Percentiles rank a stretch among this genome's conserved stretches.
phyloP scores from a whole-genome alignment of 2,113 vertebrate species.

The Trogon melanurus region DNA sequence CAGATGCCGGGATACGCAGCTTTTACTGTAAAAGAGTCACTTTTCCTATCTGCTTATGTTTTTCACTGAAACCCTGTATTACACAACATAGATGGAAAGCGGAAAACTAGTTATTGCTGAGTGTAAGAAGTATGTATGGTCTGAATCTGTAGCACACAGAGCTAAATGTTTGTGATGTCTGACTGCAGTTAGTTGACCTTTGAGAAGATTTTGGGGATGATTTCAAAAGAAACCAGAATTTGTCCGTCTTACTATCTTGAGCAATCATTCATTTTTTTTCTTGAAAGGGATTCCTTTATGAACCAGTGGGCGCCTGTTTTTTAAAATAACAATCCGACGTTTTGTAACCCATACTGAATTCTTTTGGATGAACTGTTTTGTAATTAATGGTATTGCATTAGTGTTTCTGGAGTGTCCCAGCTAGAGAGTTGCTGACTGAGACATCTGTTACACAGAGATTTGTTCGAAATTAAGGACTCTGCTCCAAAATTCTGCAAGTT shows the following conservation, averaged over 20 bases:
- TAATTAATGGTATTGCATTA: slow-evolving; percentile 50
- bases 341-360: slow-evolving; percentile 60
- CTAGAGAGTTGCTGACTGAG: slow-evolving; percentile 16
- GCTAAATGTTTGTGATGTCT: slow-evolving; percentile 5
- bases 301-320: slow-evolving; percentile 53
- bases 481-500: neutral
- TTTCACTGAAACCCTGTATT: slow-evolving; percentile 19
- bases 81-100: slow-evolving; percentile 18
- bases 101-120: neutral
- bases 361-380: slow-evolving; percentile 48
- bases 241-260: slow-evolving; percentile 49
- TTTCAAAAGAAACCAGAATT: neutral
- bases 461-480: neutral
- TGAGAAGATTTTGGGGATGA: slow-evolving; percentile 23
- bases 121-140: neutral
- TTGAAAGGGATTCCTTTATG: slow-evolving; percentile 63
- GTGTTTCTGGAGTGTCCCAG: slow-evolving; percentile 8
- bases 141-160: neutral
- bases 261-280: slow-evolving; percentile 53
- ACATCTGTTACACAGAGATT: slow-evolving; percentile 32
- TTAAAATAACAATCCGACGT: slow-evolving; percentile 32
- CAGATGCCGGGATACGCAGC: neutral
- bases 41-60: neutral
- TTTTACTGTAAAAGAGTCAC: slow-evolving; percentile 37
- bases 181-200: slow-evolving; percentile 45